Percentiles rank a stretch among this genome's conserved stretches.
Evolutionary conservation across 2,113 vertebrate species (phyloP).

Genomic region (Columbina picui): DNA sequence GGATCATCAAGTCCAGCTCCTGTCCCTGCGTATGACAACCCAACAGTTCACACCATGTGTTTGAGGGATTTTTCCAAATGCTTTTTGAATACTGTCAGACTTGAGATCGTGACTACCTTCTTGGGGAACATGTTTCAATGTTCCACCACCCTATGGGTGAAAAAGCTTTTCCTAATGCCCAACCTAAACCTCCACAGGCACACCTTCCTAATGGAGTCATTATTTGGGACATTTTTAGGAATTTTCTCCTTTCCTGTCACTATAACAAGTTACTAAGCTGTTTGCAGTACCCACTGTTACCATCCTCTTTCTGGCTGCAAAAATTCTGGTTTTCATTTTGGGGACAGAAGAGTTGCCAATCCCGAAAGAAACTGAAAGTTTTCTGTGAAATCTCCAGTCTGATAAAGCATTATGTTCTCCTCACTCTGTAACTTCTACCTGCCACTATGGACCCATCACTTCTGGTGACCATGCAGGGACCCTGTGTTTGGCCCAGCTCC

Average conservation of each 20-base stretch:
- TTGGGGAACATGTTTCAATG: too few relatives aligned
- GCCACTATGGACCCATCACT: not conserved
- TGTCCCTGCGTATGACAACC: too few relatives aligned
- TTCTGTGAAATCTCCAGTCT: not conserved
- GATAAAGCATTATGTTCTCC: not conserved
- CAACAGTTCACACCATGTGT: too few relatives aligned
- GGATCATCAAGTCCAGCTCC: too few relatives aligned
- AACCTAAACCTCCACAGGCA: too few relatives aligned
- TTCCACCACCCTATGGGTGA: too few relatives aligned
- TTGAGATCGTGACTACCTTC: too few relatives aligned
- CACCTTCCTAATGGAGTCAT: not conserved
- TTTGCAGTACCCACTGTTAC: not conserved
- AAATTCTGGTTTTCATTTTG: not conserved
- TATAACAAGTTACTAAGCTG: not conserved
- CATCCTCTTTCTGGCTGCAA: not conserved
- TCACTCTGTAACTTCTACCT: not conserved
- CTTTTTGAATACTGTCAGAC: too few relatives aligned
- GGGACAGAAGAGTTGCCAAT: not conserved
- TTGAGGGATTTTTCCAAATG: too few relatives aligned
- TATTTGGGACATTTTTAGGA: not conserved
- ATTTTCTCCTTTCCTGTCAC: not conserved
- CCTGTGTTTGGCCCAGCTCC: not conserved
- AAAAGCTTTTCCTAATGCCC: too few relatives aligned
- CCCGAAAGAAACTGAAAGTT: not conserved
- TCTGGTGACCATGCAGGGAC: rapidly evolving